Base-by-base conservation (phyloP, 2,888 invertebrate species). In the Hydriomena furcata region DNA sequence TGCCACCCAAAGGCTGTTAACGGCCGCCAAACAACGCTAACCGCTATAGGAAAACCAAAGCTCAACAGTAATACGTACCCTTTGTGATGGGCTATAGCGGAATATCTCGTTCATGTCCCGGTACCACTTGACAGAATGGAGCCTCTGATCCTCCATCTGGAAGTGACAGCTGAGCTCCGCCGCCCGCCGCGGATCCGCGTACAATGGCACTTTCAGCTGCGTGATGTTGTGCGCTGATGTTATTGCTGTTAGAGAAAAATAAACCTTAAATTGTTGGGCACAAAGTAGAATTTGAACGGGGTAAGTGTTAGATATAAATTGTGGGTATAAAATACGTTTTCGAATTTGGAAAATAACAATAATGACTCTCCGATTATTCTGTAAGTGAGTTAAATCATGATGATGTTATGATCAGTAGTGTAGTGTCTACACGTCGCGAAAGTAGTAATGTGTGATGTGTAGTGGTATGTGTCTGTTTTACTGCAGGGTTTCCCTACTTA, bases 81-180 rank as follows among this genome's bases (percentile, higher is more conserved):
- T 77, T 58, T 85, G 84, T 40, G 81, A 77, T 5, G 90, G 90
- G 59, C 79, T 89, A 57, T 84, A 89, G 69, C 89, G 70, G 65
- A 89, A 90, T 76, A 90, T 89, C 70, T 90, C 90, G 66, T 86
- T 74, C 71, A 82, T 76, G 52, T 90, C 87, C 28, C 90, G 70
- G 68, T 90, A 89, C 86, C 86, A 89, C 73, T 90, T 90, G 65
- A 90, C 86, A 25, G 90, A 90, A 64, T 90, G 90, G 10, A 90
- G 78, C 49, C 74, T 80, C 71, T 88, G 83, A 52, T 83, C 84
- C 41, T 83, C 84, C 89, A 90, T 89, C 55, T 79, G 75, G 65
- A 89, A 90, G 65, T 88, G 85, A 68, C 90, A 90, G 74, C 86
- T 88, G 23, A 90, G 80, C 52, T 89, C 86, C 1, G 90, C 89